Evolutionary conservation across 1,140 invertebrate species (phyloP).

Genomic region (Plutomurus gul): DNA sequence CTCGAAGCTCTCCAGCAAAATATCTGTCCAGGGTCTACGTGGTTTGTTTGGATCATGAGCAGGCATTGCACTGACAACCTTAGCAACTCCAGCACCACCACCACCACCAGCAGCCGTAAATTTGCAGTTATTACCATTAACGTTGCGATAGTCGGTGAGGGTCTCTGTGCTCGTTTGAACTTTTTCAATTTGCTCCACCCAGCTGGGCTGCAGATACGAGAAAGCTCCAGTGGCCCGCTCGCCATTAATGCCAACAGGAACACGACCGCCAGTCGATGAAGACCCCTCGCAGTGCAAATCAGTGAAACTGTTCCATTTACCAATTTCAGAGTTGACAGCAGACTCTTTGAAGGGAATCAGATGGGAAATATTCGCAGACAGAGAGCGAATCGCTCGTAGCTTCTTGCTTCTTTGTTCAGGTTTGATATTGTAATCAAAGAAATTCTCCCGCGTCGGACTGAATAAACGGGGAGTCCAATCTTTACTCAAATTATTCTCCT

Average conservation of each 20-base stretch:
- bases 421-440: conserved; percentile 37
- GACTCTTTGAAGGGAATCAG: conserved; percentile 60
- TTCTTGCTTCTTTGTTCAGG: conserved; percentile 65
- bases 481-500: conserved; percentile 54
- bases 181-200: conserved; percentile 53
- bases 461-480: conserved; percentile 57
- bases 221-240: no score
- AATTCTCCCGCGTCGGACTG: conserved; percentile 30
- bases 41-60: conserved; percentile 40
- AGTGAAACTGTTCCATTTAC: conserved; percentile 57
- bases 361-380: conserved; percentile 78
- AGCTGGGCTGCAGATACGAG: conserved; percentile 48
- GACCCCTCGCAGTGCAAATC: conserved; percentile 51
- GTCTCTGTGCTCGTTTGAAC: conserved; percentile 43
- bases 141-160: background rate
- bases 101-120: background rate
- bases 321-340: conserved; percentile 52
- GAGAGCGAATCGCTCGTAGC: conserved; percentile 70
- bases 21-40: conserved; percentile 52
- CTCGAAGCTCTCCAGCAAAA: conserved; percentile 50
- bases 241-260: no score
- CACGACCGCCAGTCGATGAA: background rate
- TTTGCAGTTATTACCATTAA: background rate
- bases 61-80: conserved; percentile 3
- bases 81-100: background rate